Base-by-base conservation (phyloP, 53 echinoderm and acorn worm species). In the Hippasteria phrygiana region DNA sequence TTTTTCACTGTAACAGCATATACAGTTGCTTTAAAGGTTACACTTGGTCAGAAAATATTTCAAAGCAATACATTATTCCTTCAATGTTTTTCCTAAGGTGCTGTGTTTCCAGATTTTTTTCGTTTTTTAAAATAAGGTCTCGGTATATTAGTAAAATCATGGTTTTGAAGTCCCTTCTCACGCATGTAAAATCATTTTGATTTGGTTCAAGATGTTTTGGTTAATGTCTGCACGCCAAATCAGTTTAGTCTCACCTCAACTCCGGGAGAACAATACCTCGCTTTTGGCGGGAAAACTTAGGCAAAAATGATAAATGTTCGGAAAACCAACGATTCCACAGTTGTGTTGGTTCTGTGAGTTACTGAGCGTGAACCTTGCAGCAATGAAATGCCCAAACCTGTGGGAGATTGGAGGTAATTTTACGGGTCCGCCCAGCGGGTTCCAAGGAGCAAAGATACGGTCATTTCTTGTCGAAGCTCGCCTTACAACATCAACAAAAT, bases 401-500 rank as follows among this genome's bases (percentile, higher is more conserved):
- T 26, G 29, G 31, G 11, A 22, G 59, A 24, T 10, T 67, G 7
- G 85, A 34, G 71, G 70, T 85, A 31, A 64, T 69, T 71, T 70
- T 69, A 85, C 35, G 51, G 46, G 20, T 17, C 3, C 4, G 37
- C 85, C 18, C 85, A 85, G 85, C 85, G 51, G 69, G 85, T 45
- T 35, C 50, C 67, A 51, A 43, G 85, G 38, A 2, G 51, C 18
- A 28, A 11, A 48, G 71, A 69, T 47, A 85, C 71, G 85, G 85
- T 85, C 85, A 85, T 70, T 51, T 69, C 85, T 35, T 28, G 69
- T 37, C 71, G 18, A 47, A 50, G 31, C 85, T 85, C 85, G 28
- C 70, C 50, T 85, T 85, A 36, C 85, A 70, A 85, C 22, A 85
- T 24, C 70, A 85, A 85, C 85, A 85, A 69, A 29, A 50, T 27